Evolutionary conservation across 92 coral and sea anemone genomes (phyloP).

Genomic region (Phenganax subtilis): DNA sequence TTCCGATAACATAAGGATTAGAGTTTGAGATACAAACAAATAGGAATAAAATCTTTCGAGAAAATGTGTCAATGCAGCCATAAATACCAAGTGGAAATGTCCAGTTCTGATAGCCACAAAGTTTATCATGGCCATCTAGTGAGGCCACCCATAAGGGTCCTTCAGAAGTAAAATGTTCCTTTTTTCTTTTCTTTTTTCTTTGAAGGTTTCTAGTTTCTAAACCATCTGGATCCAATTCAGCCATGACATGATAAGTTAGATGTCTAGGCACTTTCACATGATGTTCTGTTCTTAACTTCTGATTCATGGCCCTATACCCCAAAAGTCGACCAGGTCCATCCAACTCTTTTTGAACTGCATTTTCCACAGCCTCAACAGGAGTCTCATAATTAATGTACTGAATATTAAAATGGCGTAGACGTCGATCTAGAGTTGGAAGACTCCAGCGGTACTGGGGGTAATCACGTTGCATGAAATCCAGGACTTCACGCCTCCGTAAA

Average conservation of each 20-base stretch:
- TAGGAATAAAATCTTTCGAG: not conserved
- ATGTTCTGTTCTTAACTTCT: conserved; percentile 46
- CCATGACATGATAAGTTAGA: conserved; percentile 15
- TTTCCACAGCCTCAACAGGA: conserved; percentile 40
- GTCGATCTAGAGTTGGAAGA: conserved; percentile 48
- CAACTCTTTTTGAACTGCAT: conserved; percentile 52
- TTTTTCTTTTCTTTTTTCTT: conserved; percentile 41
- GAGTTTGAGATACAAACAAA: not conserved
- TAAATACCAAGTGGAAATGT: conserved; percentile 63
- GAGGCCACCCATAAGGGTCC: conserved; percentile 61
- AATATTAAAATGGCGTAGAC: conserved; percentile 54
- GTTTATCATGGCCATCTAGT: conserved; percentile 57
- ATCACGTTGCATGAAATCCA: conserved; percentile 48
- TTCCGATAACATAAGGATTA: not conserved
- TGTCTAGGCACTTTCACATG: conserved; percentile 49
- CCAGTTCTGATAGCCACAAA: conserved; percentile 65
- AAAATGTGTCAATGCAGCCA: conserved; percentile 53
- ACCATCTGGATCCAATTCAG: conserved; percentile 28
- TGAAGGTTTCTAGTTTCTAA: conserved; percentile 49
- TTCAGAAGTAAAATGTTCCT: conserved; percentile 52
- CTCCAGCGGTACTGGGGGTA: conserved; percentile 56
- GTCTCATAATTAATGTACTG: conserved; percentile 52
- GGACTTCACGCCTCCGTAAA: conserved; percentile 40
- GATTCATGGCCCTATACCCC: conserved; percentile 57
- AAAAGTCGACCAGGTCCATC: conserved; percentile 13